A percentile compares a stretch with the other conserved stretches of the same genome.
These are phyloP conservation scores for Spatula clypeata DNA, from an alignment of 2,797 vertebrate species.

Conservation along the genomic window DNA sequence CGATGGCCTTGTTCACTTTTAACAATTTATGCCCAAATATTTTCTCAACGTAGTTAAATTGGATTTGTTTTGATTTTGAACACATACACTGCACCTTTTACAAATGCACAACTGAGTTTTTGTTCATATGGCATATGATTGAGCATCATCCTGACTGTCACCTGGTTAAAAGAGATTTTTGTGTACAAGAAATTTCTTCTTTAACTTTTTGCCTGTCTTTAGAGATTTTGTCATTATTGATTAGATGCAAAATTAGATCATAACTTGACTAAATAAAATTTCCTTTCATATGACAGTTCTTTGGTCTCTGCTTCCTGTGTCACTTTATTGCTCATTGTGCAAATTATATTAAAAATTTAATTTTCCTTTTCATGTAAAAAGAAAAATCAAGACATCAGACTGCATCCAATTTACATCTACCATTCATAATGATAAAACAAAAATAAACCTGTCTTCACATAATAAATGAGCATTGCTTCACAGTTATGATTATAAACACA, in stretches of 20 bases:
- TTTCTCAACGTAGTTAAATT: not conserved
- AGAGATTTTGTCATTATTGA: constrained; percentile 32
- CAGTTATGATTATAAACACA: constrained; percentile 15
- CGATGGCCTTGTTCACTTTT: not conserved
- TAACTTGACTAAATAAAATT: constrained; percentile 41
- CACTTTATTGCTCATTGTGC: constrained; percentile 37
- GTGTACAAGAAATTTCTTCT: not conserved
- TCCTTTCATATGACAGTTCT: constrained; percentile 50
- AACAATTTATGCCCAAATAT: not conserved
- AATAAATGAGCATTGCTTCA: constrained; percentile 24
- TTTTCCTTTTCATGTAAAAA: constrained; percentile 39
- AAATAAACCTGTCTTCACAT: constrained; percentile 53
- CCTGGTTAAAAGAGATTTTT: not conserved
- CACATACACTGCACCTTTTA: not conserved
- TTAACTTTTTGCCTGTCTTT: not conserved
- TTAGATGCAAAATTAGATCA: constrained; percentile 39
- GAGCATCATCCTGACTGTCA: not conserved
- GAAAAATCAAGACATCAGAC: constrained; percentile 41
- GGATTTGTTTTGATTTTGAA: not conserved
- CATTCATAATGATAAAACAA: constrained; percentile 30
- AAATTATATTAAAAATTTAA: constrained; percentile 66
- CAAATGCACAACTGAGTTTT: not conserved
- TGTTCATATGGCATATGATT: not conserved
- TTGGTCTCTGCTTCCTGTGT: constrained; percentile 26
- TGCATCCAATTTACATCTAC: constrained; percentile 56